These are phyloP conservation scores for Prorops nasuta DNA, from an alignment of 1,140 invertebrate species.

Conservation along the genomic window DNA sequence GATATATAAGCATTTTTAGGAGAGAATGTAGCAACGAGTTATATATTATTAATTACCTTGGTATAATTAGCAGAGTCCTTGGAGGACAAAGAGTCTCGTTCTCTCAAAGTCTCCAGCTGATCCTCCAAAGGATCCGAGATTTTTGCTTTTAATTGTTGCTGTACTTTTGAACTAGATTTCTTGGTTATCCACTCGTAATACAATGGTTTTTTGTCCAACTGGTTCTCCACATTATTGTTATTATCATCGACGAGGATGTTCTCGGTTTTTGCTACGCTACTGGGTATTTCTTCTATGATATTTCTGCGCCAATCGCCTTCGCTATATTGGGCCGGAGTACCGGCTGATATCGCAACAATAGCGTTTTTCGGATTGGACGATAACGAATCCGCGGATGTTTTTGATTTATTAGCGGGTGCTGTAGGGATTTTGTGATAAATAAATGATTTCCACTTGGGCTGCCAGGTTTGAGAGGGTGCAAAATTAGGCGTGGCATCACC, in stretches of 20 bases:
- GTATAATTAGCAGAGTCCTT: conserved; percentile 5
- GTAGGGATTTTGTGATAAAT: conserved; percentile 46
- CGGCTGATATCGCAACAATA: conserved; percentile 46
- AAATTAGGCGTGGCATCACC: conserved; percentile 27
- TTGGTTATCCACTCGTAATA: conserved; percentile 42
- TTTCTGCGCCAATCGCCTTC: conserved; percentile 46
- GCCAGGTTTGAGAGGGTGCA: conserved; percentile 32
- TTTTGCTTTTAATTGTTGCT: conserved; percentile 13
- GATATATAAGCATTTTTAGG: not conserved
- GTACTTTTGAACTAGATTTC: conserved; percentile 24
- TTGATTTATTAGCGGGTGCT: conserved; percentile 34
- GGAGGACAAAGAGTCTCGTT: conserved; percentile 18
- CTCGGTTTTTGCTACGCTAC: not conserved
- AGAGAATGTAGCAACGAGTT: not conserved
- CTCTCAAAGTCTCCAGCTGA: conserved; percentile 42
- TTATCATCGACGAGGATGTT: not conserved
- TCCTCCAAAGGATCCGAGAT: conserved; percentile 37
- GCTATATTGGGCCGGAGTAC: conserved; percentile 36
- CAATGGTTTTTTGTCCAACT: conserved; percentile 17
- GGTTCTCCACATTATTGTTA: conserved; percentile 3
- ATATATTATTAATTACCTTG: not conserved
- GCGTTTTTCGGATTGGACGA: conserved; percentile 38
- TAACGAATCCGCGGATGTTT: conserved; percentile 26
- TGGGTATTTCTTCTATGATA: conserved; percentile 14
- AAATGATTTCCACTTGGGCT: conserved; percentile 47